Evolutionary conservation across 2,113 vertebrate species (phyloP).

Genomic region (Pampusana beccarii): DNA sequence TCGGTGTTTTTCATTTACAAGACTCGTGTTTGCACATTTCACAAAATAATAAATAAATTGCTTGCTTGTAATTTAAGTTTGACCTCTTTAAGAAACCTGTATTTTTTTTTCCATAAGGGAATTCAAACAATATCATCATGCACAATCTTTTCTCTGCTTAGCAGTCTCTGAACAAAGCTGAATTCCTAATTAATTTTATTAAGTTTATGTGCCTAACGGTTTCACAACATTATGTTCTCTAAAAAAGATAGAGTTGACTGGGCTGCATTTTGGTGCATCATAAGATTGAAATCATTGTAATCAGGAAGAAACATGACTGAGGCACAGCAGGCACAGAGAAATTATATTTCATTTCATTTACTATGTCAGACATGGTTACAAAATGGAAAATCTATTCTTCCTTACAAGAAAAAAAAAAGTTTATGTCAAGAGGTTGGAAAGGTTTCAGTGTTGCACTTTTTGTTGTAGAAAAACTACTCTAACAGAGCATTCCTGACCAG

Average conservation of each 20-base stretch:
- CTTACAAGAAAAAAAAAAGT: neutral
- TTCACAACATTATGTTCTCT: neutral
- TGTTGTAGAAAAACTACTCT: neutral
- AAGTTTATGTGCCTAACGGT: neutral
- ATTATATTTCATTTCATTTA: neutral
- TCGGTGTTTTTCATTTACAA: neutral
- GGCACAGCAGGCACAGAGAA: neutral
- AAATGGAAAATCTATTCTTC: neutral
- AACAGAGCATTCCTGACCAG: neutral
- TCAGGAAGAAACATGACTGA: neutral
- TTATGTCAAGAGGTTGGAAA: neutral
- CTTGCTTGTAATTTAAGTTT: neutral
- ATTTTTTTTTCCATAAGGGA: neutral
- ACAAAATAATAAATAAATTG: neutral
- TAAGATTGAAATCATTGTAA: neutral
- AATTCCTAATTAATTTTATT: neutral
- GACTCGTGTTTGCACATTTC: neutral
- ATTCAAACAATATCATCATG: neutral
- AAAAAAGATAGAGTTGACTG: constrained; percentile 6
- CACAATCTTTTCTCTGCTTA: neutral
- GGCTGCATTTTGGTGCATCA: neutral
- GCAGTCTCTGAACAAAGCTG: neutral
- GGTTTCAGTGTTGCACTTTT: neutral
- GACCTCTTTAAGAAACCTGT: neutral
- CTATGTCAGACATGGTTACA: neutral